A percentile compares a stretch with the other conserved stretches of the same genome.
Conservation (phyloP, 1,140 invertebrate genomes). For the Drosophila quadrilineata region DNA sequence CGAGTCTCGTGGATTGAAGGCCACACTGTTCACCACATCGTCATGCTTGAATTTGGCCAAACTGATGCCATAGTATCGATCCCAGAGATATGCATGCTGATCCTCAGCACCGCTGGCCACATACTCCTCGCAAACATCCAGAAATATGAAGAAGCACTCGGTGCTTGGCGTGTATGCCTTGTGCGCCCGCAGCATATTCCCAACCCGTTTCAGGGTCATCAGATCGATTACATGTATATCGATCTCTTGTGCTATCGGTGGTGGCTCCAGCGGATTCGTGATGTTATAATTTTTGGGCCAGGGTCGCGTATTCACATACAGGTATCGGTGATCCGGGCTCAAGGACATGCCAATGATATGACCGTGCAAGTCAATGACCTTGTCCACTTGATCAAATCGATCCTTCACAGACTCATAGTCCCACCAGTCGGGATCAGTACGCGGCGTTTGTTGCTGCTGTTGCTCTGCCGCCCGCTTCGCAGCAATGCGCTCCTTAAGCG, state of each 20-base stretch:
- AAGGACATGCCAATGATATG: slow-evolving; percentile 95
- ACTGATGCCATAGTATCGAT: slow-evolving; percentile 91
- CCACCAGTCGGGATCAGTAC: slow-evolving; percentile 85
- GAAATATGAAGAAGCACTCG: slow-evolving; percentile 94
- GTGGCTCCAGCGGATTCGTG: slow-evolving; percentile 89
- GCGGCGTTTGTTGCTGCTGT: slow-evolving; percentile 75
- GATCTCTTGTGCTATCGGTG: slow-evolving; percentile 95
- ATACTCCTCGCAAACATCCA: slow-evolving; percentile 92
- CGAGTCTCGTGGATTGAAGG: slow-evolving; percentile 91
- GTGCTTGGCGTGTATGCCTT: slow-evolving; percentile 93
- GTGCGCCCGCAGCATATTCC: slow-evolving; percentile 91
- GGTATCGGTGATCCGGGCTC: slow-evolving; percentile 92
- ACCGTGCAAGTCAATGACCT: slow-evolving; percentile 92
- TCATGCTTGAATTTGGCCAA: slow-evolving; percentile 89
- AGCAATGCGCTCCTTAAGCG: slow-evolving; percentile 86
- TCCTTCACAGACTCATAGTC: slow-evolving; percentile 87
- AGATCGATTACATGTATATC: slow-evolving; percentile 95
- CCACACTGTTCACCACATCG: slow-evolving; percentile 94
- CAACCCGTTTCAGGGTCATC: slow-evolving; percentile 89
- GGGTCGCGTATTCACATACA: slow-evolving; percentile 93
- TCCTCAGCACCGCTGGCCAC: slow-evolving; percentile 95
- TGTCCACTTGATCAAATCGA: slow-evolving; percentile 90
- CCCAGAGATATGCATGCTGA: slow-evolving; percentile 92
- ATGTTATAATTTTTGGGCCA: slow-evolving; percentile 92
- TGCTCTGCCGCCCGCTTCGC: slow-evolving; percentile 82